Evolutionary conservation across 2,113 vertebrate genomes (phyloP).

Genomic region (Aphyosemion australe): DNA sequence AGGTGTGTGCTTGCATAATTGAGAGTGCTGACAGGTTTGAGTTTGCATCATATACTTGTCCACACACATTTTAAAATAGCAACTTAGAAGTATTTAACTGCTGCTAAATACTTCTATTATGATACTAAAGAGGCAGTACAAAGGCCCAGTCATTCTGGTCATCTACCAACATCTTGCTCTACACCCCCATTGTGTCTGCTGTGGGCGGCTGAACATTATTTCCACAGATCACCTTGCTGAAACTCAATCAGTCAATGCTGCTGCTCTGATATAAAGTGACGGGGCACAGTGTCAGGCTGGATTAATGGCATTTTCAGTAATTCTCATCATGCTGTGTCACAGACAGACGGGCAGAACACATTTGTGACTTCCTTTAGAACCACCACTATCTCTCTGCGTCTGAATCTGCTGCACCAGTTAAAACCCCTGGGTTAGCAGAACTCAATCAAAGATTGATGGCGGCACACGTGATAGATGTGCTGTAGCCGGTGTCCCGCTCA

Average conservation of each 20-base stretch:
- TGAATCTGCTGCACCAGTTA: constrained; percentile 31
- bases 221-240: constrained; percentile 23
- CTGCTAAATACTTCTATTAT: constrained; percentile 25
- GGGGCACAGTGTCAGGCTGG: constrained; percentile 35
- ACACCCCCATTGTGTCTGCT: constrained; percentile 17
- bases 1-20: constrained; percentile 57
- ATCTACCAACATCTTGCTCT: constrained; percentile 35
- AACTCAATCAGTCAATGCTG: constrained; percentile 55
- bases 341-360: constrained; percentile 33
- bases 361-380: constrained; percentile 34
- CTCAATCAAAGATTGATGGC: constrained; percentile 53
- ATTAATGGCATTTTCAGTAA: constrained; percentile 67
- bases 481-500: constrained; percentile 39
- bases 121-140: constrained; percentile 31
- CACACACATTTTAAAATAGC: constrained; percentile 17
- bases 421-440: constrained; percentile 33
- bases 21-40: constrained; percentile 51
- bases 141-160: constrained; percentile 21
- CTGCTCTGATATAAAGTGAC: constrained; percentile 47
- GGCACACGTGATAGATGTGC: constrained; percentile 52
- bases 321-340: constrained; percentile 51
- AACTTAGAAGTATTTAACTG: constrained; percentile 33
- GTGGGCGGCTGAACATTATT: constrained; percentile 30
- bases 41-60: constrained; percentile 43
- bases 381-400: constrained; percentile 18